These are phyloP conservation scores for Epizoanthus rinbou DNA, from an alignment of 92 coral and sea anemone genomes.

Conservation along the genomic window DNA sequence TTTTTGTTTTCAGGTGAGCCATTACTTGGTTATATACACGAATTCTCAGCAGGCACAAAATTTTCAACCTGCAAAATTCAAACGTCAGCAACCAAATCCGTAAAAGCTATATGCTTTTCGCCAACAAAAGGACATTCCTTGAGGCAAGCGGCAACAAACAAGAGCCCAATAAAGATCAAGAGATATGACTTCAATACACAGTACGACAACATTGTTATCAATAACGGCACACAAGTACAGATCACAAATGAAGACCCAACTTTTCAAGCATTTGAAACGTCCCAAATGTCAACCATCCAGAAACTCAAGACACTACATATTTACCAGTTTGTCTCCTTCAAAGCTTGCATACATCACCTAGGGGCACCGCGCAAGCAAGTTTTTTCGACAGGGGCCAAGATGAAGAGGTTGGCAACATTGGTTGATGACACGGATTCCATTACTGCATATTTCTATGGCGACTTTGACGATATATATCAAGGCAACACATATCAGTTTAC, in stretches of 20 bases:
- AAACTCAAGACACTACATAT: conserved; percentile 41
- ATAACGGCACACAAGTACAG: conserved; percentile 45
- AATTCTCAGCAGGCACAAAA: conserved; percentile 39
- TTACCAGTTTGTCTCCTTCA: conserved; percentile 47
- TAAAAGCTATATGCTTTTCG: conserved; percentile 43
- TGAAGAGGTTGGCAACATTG: conserved; percentile 46
- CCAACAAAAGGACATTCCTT: conserved; percentile 39
- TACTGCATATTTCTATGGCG: conserved; percentile 43
- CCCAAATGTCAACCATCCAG: conserved; percentile 45
- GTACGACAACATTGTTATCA: conserved; percentile 40
- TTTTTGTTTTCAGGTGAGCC: conserved; percentile 46
- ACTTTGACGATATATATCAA: conserved; percentile 41
- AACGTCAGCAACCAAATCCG: conserved; percentile 44
- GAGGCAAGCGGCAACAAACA: conserved; percentile 42
- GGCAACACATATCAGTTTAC: conserved; percentile 45
- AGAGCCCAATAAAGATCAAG: conserved; percentile 38
- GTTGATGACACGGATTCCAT: conserved; percentile 49
- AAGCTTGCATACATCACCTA: conserved; percentile 44
- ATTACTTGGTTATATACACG: conserved; percentile 37
- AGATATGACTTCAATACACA: conserved; percentile 40
- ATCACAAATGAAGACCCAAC: conserved; percentile 43
- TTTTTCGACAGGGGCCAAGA: conserved; percentile 43
- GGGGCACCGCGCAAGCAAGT: conserved; percentile 35
- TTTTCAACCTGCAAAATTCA: conserved; percentile 42
- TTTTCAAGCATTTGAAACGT: conserved; percentile 47